Evolutionary conservation across 1,140 invertebrate species (phyloP), one percentile per base, ranked within the genome.

Genomic region (Zaprionus tsacasi): DNA sequence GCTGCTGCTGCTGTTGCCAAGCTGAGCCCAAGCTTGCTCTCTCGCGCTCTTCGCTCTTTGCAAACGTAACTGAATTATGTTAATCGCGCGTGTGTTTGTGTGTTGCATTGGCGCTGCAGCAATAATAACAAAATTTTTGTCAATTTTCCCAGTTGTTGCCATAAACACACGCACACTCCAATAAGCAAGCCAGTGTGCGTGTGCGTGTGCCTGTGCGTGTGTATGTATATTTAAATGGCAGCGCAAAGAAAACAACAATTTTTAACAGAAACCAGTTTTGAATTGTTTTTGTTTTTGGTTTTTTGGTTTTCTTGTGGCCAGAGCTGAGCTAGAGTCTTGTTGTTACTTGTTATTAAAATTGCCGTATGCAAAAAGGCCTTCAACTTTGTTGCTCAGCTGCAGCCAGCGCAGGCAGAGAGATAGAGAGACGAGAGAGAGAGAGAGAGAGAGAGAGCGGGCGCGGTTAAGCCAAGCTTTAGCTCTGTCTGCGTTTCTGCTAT

Each of bases 301-400:
- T 35, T 35, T 35, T 35, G 10, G 10, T 38, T 54, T 15, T 45
- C 15, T 30, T 40, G 12, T 55, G 27, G 36, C 36, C 10, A 59
- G 40, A 52, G 33, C 30, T 36, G 57, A 66, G 52, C 43, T 59
- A 45, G 59, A 69, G 66, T 72, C 21, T 54, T 76, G 68, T 30
- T 33, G 43, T 48, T 67, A 50, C 13, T 43, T 65, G 60, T 70
- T 75, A 69, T 33, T 73, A 80, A 78, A 70, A 78, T 78, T 76
- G 69, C 55, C 45, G 58, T 70, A 81, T 86, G 81, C 74, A 81
- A 81, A 83, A 81, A 83, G 78, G 65, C 81, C 81, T 83, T 83
- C 81, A 86, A 78, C 81, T 81, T 77, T 78, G 70, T 70, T 83
- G 59, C 58, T 36, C 33, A 66, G 57, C 43, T 64, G 66, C 65